These are phyloP conservation scores for Acleris literana DNA, from an alignment of 2,888 invertebrate species.

Conservation along the genomic window DNA sequence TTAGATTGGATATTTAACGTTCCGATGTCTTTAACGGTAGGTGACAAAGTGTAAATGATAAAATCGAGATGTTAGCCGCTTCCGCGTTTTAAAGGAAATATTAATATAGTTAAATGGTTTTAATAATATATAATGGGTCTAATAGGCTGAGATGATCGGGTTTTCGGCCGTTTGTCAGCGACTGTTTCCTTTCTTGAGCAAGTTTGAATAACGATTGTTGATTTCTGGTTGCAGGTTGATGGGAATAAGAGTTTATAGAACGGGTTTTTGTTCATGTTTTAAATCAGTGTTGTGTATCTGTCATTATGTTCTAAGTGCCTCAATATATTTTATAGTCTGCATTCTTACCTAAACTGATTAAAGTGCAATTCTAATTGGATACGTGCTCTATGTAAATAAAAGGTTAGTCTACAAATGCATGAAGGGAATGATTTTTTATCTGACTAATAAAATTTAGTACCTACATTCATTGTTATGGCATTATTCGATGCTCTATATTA, in stretches of 20 bases:
- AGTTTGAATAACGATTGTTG: constrained; percentile 31
- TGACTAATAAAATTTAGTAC: no score
- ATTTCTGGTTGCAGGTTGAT: constrained; percentile 14
- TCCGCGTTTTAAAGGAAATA: constrained; percentile 40
- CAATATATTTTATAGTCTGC: no score
- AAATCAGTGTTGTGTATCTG: background rate
- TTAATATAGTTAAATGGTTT: constrained; percentile 33
- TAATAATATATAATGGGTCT: constrained; percentile 30
- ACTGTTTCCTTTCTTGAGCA: constrained; percentile 28
- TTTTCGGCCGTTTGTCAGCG: constrained; percentile 29
- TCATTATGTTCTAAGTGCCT: background rate
- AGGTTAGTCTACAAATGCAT: no score
- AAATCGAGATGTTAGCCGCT: constrained; percentile 32
- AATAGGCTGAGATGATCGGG: constrained; percentile 28
- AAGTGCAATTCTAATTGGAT: no score
- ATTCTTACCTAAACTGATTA: no score
- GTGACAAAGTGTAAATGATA: constrained; percentile 39
- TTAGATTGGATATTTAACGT: background rate
- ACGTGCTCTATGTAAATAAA: no score
- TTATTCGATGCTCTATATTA: no score
- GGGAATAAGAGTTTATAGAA: constrained; percentile 13
- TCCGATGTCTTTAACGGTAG: constrained; percentile 33
- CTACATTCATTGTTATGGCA: no score
- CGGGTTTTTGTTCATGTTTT: background rate
- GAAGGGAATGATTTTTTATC: no score